Evolutionary conservation across 2,797 vertebrate genomes (phyloP).

Genomic region (Poeciliopsis paucimaculata): DNA sequence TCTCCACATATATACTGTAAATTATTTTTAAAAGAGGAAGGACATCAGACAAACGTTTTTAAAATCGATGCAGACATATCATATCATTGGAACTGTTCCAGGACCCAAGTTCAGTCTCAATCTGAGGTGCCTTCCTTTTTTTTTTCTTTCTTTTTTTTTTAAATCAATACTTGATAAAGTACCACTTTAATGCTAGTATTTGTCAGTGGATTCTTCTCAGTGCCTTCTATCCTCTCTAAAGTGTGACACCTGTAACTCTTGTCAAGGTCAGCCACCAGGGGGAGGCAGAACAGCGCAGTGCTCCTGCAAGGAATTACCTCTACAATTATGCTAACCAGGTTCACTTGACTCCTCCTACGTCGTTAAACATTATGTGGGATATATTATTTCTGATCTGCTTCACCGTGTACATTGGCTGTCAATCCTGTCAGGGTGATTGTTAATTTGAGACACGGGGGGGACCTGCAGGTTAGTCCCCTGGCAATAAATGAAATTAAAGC

Average conservation of each 20-base stretch:
- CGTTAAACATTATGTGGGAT: constrained; percentile 13
- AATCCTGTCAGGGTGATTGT: constrained; percentile 8
- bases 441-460: constrained; percentile 7
- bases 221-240: not conserved
- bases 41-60: not conserved
- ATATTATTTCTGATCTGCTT: not conserved
- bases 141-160: not conserved
- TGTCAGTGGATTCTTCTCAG: constrained; percentile 4
- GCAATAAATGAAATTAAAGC: constrained; percentile 21
- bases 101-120: constrained; percentile 2
- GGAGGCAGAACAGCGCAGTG: constrained; percentile 49
- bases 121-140: constrained; percentile 1
- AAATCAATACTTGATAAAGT: not conserved
- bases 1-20: too few relatives aligned
- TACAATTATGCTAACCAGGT: constrained; percentile 21
- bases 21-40: not conserved
- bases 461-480: not conserved
- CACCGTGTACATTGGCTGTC: constrained; percentile 3
- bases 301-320: constrained; percentile 27
- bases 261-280: constrained; percentile 65
- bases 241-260: constrained; percentile 33
- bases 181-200: not conserved
- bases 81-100: not conserved
- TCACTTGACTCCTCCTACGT: constrained; percentile 16
- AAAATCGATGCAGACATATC: not conserved